Conservation (phyloP, 2,113 vertebrate genomes). For the Grallaria varia region DNA sequence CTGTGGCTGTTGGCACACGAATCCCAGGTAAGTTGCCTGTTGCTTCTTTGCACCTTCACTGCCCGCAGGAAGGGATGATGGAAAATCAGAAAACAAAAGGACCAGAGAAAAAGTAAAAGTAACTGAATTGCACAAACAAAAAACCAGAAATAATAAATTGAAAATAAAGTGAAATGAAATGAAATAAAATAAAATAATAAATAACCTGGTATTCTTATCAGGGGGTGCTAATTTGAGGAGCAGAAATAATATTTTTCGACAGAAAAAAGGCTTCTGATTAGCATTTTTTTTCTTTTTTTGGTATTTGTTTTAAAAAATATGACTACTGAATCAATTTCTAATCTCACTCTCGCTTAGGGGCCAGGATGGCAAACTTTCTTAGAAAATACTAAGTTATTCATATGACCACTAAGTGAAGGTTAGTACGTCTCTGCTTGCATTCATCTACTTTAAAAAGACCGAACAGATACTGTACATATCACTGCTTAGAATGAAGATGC, state of each 20-base stretch:
- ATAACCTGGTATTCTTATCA: neutral
- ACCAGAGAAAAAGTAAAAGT: slow-evolving; percentile 74
- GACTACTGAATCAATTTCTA: slow-evolving; percentile 57
- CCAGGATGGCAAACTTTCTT: slow-evolving; percentile 39
- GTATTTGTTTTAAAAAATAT: neutral
- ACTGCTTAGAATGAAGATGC: neutral
- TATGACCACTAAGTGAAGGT: slow-evolving; percentile 43
- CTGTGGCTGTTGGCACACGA: slow-evolving; percentile 82
- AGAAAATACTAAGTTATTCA: slow-evolving; percentile 26
- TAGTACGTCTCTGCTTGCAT: slow-evolving; percentile 40
- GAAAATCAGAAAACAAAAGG: slow-evolving; percentile 74
- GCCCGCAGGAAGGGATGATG: slow-evolving; percentile 77
- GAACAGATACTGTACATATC: slow-evolving; percentile 16
- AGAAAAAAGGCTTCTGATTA: slow-evolving; percentile 2
- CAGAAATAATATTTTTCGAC: neutral
- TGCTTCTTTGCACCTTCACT: slow-evolving; percentile 96
- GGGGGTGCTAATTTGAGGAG: neutral
- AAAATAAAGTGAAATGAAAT: slow-evolving; percentile 43
- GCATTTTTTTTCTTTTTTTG: neutral
- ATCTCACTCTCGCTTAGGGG: slow-evolving; percentile 13
- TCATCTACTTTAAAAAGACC: slow-evolving; percentile 29
- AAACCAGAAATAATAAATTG: slow-evolving; percentile 28
- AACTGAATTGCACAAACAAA: slow-evolving; percentile 74
- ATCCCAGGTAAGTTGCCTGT: slow-evolving; percentile 85
- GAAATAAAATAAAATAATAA: neutral